Evolutionary conservation across 2,797 vertebrate genomes (phyloP).

Genomic region (Lepus oiostolus): DNA sequence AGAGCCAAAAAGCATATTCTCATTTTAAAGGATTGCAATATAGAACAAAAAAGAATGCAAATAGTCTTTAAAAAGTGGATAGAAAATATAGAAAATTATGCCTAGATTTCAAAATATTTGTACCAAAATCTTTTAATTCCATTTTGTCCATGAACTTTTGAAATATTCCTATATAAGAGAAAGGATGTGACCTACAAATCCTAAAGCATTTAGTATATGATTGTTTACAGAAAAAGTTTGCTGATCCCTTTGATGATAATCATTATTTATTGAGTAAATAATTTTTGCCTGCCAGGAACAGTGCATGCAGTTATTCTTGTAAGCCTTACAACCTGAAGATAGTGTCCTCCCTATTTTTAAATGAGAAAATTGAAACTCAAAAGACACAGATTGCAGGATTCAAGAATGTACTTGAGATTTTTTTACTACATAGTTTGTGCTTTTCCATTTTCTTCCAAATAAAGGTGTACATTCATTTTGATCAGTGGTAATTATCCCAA

Average conservation of each 20-base stretch:
- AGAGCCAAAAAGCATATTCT: not conserved
- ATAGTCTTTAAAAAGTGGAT: too few species aligned
- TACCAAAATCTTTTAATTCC: too few species aligned
- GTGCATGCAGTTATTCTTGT: not conserved
- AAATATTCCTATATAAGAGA: not conserved
- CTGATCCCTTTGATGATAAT: not conserved
- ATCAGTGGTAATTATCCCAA: not conserved
- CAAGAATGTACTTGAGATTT: not conserved
- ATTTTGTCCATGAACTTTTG: too few species aligned
- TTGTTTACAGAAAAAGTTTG: not conserved
- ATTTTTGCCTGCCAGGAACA: not conserved
- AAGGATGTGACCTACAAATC: not conserved
- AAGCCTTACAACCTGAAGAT: not conserved
- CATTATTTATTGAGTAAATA: not conserved
- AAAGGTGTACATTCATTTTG: not conserved
- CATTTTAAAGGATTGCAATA: constrained; percentile 49
- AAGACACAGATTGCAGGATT: not conserved
- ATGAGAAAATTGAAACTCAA: not conserved
- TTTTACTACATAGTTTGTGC: not conserved
- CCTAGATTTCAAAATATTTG: too few species aligned
- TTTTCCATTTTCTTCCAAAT: constrained; percentile 51
- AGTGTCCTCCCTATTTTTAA: too few species aligned
- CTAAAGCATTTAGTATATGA: not conserved
- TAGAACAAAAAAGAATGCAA: constrained; percentile 1
- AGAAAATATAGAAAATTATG: too few species aligned